phyloP scores from a whole-genome alignment of 2,113 vertebrate species.

The Nothoprocta pentlandii region DNA sequence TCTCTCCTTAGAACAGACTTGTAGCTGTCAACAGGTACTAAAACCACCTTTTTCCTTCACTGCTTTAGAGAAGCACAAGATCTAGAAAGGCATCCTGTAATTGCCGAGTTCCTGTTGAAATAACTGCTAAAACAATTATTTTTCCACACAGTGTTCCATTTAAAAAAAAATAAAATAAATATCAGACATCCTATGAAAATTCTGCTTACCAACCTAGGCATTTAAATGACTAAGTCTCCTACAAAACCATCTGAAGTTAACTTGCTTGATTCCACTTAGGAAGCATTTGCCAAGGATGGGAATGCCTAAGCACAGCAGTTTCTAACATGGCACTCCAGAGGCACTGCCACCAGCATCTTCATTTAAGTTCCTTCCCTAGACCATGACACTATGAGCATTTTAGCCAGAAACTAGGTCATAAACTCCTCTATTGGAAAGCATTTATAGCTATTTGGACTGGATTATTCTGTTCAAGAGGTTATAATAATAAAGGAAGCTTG shows the following conservation, averaged over 20 bases:
- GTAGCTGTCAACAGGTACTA: background rate
- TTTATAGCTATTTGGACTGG: conserved; percentile 43
- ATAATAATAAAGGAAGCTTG: conserved; percentile 64
- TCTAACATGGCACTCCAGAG: background rate
- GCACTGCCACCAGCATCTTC: background rate
- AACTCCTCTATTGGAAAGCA: conserved; percentile 50
- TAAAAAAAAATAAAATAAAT: background rate
- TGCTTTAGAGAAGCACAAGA: background rate
- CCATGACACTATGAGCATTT: background rate
- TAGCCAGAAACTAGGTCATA: conserved; percentile 68
- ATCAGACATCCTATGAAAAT: background rate
- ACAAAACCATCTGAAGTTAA: background rate
- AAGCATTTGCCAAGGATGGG: background rate
- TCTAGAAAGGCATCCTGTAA: background rate
- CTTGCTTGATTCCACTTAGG: conserved; percentile 25
- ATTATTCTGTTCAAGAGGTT: conserved; percentile 68
- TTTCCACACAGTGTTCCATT: background rate
- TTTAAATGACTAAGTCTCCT: background rate
- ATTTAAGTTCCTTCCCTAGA: background rate
- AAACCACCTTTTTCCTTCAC: background rate
- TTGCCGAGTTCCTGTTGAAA: background rate
- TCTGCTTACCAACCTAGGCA: background rate
- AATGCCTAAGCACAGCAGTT: background rate
- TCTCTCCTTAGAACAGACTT: background rate
- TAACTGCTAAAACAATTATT: background rate